These are phyloP conservation scores for Ceraclea dissimilis DNA, from an alignment of 2,888 invertebrate species.

Conservation along the genomic window DNA sequence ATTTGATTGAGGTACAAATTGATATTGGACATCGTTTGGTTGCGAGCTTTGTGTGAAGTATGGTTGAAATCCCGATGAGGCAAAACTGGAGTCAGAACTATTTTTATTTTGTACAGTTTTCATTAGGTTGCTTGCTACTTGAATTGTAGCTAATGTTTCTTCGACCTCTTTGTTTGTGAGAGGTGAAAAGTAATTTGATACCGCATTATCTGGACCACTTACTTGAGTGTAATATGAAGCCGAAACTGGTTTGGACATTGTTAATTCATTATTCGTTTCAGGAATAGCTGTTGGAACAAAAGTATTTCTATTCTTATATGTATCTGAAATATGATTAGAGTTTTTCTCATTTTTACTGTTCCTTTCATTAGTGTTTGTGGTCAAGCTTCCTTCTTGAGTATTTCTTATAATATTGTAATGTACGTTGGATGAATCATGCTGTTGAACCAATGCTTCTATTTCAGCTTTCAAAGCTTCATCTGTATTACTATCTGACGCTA, in stretches of 20 bases:
- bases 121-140: neutral
- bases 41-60: conserved; percentile 34
- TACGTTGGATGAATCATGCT: conserved; percentile 8
- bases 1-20: conserved; percentile 32
- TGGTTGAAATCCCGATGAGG: conserved; percentile 30
- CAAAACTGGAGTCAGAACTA: conserved; percentile 24
- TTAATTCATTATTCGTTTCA: neutral
- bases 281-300: neutral
- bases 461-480: conserved; percentile 17
- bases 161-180: conserved; percentile 56
- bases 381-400: conserved; percentile 33
- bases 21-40: conserved; percentile 31
- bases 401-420: conserved; percentile 40
- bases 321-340: no score
- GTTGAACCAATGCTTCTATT: conserved; percentile 1
- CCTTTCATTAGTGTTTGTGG: neutral
- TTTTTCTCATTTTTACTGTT: neutral
- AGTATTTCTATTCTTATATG: no score
- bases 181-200: conserved; percentile 48
- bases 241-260: neutral
- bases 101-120: neutral
- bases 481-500: conserved; percentile 22
- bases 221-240: conserved; percentile 46
- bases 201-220: conserved; percentile 37
- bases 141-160: conserved; percentile 47